Base-by-base conservation (phyloP, 2,888 invertebrate species). In the Dicyrtoma fusca region DNA sequence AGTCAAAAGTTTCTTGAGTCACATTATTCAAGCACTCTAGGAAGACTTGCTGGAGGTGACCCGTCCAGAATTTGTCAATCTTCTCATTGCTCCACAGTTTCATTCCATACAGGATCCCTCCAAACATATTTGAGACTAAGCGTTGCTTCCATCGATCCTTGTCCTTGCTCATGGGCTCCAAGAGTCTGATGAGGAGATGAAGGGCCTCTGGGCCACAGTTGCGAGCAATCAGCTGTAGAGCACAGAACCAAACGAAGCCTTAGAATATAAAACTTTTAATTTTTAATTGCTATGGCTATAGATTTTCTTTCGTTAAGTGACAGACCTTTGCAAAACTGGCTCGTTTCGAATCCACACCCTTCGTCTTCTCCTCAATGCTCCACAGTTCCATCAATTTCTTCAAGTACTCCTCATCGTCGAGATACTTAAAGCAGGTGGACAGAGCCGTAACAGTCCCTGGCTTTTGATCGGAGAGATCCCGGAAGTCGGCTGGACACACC, bases 291-390 rank as follows among this genome's bases (percentile, higher is more conserved):
- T n/a, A n/a, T n/a, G n/a, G n/a, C n/a, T n/a, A n/a, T n/a, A n/a
- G n/a, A n/a, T n/a, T n/a, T n/a, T n/a, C n/a, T n/a, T n/a, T n/a
- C n/a, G n/a, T n/a, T n/a, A n/a, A n/a, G n/a, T 10, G 3, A 11
- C 26, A 25, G 34, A 74, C 71, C 57, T 68, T 72, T 1, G 69
- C 53, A 53, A 74, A 49, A 23, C 62, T 66, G 0, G 77, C 73
- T 45, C 78, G 53, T 59, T 80, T 79, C 34, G 74, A 76, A 8
- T 71, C 70, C 17, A 75, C 74, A 8, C 71, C 68, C 51, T 79
- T 81, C 6, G 75, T 74, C 83, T 92, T 91, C 81, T 94, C 94
- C 82, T 95, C 95, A 62, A 94, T 85, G 0, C 92, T 89, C 74
- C 91, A 87, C 83, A 89, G 92, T 13, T 86, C 85, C 1, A 94